A percentile compares a stretch with the other conserved stretches of the same genome.
phyloP scores from a whole-genome alignment of 2,113 vertebrate genomes.

The Thalassoma bifasciatum region DNA sequence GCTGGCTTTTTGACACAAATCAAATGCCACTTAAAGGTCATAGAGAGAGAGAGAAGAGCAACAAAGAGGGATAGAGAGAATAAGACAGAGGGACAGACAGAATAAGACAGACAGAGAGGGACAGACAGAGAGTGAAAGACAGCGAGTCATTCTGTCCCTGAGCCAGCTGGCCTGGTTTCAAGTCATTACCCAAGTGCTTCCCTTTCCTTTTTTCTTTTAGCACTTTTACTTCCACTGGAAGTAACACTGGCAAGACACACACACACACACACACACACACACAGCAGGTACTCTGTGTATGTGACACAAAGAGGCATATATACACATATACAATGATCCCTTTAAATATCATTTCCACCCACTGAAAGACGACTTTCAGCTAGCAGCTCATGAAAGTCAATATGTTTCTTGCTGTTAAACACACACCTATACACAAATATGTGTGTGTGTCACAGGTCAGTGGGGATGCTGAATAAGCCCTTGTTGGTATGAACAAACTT shows the following conservation, averaged over 20 bases:
- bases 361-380: conserved; percentile 46
- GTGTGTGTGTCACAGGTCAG: conserved; percentile 17
- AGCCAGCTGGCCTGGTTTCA: conserved; percentile 72
- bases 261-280: conserved; percentile 22
- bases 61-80: background rate
- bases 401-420: conserved; percentile 7
- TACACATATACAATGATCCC: conserved; percentile 44
- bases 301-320: conserved; percentile 20
- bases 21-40: conserved; percentile 66
- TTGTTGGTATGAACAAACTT: conserved; percentile 11
- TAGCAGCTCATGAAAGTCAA: conserved; percentile 26
- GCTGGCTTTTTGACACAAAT: conserved; percentile 58
- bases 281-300: conserved; percentile 20
- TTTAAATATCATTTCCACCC: conserved; percentile 53
- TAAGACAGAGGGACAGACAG: conserved; percentile 26
- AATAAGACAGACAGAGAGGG: conserved; percentile 17
- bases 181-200: conserved; percentile 77
- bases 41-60: conserved; percentile 16
- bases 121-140: conserved; percentile 49
- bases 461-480: conserved; percentile 11
- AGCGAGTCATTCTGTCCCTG: conserved; percentile 26
- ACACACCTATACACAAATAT: background rate
- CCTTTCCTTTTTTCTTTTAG: conserved; percentile 43
- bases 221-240: conserved; percentile 54
- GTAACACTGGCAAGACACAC: conserved; percentile 15